These are phyloP conservation scores for Nephila pilipes DNA, from an alignment of 1,140 invertebrate genomes.

Conservation along the genomic window DNA sequence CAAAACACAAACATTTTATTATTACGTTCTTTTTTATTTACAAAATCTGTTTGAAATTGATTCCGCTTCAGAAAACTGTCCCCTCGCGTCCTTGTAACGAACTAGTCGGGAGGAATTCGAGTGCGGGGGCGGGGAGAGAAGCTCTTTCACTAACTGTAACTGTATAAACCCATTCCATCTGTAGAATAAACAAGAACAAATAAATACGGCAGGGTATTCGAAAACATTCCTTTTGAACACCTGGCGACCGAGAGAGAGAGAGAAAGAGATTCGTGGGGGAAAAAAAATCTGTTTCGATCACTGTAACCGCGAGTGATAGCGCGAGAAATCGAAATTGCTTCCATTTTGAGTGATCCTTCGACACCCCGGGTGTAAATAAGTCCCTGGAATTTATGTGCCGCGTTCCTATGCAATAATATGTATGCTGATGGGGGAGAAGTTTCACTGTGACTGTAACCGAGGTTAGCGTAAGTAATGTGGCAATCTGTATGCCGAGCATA, in stretches of 20 bases:
- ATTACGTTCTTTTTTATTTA: slow-evolving; percentile 23
- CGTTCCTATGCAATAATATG: slow-evolving; percentile 71
- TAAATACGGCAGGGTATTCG: slow-evolving; percentile 55
- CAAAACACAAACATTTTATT: background rate
- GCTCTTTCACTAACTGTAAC: slow-evolving; percentile 34
- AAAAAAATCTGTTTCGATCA: slow-evolving; percentile 7
- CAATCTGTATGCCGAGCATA: slow-evolving; percentile 64
- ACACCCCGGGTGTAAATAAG: slow-evolving; percentile 69
- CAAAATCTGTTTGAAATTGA: slow-evolving; percentile 68
- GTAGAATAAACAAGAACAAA: slow-evolving; percentile 63
- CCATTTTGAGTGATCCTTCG: slow-evolving; percentile 68
- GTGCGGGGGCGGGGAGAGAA: background rate
- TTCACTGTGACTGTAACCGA: slow-evolving; percentile 20
- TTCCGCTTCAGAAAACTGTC: slow-evolving; percentile 28
- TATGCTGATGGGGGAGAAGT: slow-evolving; percentile 47
- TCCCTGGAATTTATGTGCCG: slow-evolving; percentile 9
- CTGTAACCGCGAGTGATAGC: slow-evolving; percentile 61
- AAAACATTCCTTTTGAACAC: slow-evolving; percentile 66
- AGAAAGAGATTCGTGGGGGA: background rate
- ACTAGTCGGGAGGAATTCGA: slow-evolving; percentile 32
- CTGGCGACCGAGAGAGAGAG: slow-evolving; percentile 49
- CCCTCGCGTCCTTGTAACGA: slow-evolving; percentile 49
- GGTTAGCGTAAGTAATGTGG: slow-evolving; percentile 38
- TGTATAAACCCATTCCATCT: slow-evolving; percentile 63
- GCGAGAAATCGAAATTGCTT: slow-evolving; percentile 74